These are phyloP conservation scores for Grallaria varia DNA, from an alignment of 2,113 vertebrate genomes.

Conservation along the genomic window DNA sequence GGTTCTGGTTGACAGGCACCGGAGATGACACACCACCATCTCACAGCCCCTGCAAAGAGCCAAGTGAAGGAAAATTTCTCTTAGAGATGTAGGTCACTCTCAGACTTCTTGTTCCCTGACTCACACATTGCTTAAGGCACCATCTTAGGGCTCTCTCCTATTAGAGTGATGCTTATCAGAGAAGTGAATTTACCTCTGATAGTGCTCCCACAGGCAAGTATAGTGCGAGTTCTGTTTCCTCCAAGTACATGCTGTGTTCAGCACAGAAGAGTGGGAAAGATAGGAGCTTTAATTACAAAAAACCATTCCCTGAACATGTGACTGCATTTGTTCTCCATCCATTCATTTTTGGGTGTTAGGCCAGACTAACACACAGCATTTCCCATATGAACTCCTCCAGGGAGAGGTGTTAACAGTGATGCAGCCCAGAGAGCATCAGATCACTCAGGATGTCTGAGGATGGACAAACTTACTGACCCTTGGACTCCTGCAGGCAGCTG, in stretches of 20 bases:
- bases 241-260: neutral
- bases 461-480: neutral
- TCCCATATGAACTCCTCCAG: neutral
- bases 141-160: neutral
- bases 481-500: neutral
- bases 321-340: neutral
- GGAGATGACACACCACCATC: neutral
- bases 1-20: neutral
- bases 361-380: neutral
- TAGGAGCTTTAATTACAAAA: neutral
- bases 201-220: neutral
- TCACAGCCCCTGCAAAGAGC: neutral
- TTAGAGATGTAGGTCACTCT: neutral
- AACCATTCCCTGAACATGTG: neutral
- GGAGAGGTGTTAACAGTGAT: neutral
- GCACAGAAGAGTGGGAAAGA: neutral
- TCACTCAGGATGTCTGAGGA: neutral
- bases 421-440: neutral
- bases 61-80: neutral
- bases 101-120: neutral
- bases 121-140: neutral
- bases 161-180: neutral
- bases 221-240: neutral
- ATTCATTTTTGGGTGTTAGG: neutral
- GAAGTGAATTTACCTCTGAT: neutral